These are phyloP conservation scores for Limnodromus scolopaceus DNA, from an alignment of 2,797 vertebrate species.

Conservation along the genomic window DNA sequence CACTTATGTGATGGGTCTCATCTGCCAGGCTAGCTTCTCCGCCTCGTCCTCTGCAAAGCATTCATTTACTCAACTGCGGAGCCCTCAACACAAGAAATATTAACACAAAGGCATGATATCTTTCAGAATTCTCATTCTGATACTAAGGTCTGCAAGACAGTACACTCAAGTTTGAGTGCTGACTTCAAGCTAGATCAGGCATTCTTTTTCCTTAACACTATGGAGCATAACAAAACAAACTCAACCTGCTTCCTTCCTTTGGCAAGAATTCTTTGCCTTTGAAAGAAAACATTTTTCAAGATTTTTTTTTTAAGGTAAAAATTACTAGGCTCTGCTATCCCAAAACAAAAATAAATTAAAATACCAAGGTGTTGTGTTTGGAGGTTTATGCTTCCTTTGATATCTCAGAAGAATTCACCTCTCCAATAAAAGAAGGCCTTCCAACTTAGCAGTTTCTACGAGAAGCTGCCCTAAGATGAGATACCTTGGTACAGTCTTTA, in stretches of 20 bases:
- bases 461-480: neutral
- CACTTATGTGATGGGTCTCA: neutral
- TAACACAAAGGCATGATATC: neutral
- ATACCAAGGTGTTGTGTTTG: neutral
- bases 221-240: neutral
- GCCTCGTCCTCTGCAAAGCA: neutral
- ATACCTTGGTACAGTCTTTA: neutral
- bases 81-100: neutral
- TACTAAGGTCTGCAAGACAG: neutral
- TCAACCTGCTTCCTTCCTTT: neutral
- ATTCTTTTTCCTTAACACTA: neutral
- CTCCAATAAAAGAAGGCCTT: neutral
- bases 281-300: neutral
- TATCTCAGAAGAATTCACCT: neutral
- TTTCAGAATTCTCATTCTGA: neutral
- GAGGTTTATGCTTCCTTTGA: neutral
- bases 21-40: neutral
- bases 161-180: neutral
- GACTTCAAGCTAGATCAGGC: neutral
- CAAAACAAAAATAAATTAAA: neutral
- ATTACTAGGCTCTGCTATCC: neutral
- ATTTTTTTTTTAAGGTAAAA: neutral
- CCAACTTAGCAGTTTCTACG: neutral
- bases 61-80: neutral
- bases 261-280: neutral